phyloP scores from a whole-genome alignment of 2,113 vertebrate species.

The Callithrix jacchus region DNA sequence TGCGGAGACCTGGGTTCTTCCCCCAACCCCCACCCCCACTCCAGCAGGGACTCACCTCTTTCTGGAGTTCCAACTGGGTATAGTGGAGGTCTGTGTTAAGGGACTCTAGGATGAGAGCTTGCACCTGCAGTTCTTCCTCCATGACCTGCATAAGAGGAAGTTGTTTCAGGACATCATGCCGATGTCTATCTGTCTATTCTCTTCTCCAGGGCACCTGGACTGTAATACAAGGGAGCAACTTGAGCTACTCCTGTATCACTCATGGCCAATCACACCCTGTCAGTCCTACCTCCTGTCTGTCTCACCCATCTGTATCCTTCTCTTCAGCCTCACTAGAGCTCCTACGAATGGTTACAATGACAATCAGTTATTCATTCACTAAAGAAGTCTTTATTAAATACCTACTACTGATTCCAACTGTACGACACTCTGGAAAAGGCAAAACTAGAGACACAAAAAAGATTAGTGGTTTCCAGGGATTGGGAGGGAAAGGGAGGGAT shows the following conservation, averaged over 20 bases:
- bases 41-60: constrained; percentile 66
- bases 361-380: neutral
- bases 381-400: neutral
- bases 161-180: neutral
- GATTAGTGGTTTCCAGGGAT: neutral
- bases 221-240: neutral
- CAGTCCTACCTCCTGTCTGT: neutral
- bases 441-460: neutral
- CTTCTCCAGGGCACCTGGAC: neutral
- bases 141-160: constrained; percentile 65
- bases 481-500: neutral
- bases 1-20: neutral
- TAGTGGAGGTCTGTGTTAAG: constrained; percentile 72
- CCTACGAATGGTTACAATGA: neutral
- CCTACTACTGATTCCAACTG: neutral
- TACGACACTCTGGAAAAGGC: neutral
- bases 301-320: neutral
- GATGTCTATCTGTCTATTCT: neutral
- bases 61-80: constrained; percentile 72
- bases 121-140: constrained; percentile 72
- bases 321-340: neutral
- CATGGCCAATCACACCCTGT: too few relatives aligned
- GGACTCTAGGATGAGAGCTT: constrained; percentile 72
- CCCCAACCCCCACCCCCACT: neutral
- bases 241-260: neutral